Conservation (phyloP, 2,797 vertebrate genomes). For the Rhinoraja longicauda region DNA sequence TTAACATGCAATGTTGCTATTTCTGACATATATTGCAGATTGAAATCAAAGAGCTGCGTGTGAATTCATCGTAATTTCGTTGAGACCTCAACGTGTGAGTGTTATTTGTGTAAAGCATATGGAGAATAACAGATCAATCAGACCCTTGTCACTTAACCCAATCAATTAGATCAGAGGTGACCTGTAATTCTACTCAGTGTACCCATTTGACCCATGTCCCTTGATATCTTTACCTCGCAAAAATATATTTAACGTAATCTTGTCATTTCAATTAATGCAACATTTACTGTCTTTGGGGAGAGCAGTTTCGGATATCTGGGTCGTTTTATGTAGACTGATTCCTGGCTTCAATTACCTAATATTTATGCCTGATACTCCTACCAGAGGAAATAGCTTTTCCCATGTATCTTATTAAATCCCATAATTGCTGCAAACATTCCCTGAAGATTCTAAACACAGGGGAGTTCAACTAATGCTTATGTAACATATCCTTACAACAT, state of each 20-base stretch:
- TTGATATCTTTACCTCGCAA: background rate
- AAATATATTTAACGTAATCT: background rate
- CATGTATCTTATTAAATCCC: background rate
- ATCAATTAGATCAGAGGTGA: background rate
- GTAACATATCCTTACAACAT: background rate
- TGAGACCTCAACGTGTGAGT: background rate
- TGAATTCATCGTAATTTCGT: background rate
- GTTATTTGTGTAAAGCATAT: background rate
- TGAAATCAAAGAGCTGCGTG: background rate
- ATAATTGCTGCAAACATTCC: background rate
- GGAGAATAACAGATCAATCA: background rate
- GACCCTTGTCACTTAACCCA: background rate
- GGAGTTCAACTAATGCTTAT: background rate
- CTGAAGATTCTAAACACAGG: background rate
- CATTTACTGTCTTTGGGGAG: too few species aligned
- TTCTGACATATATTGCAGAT: background rate
- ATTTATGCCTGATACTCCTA: background rate
- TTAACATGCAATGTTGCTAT: background rate
- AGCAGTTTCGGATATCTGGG: too few species aligned
- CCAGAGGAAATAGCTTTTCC: background rate
- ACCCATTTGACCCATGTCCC: background rate
- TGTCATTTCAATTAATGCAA: too few species aligned
- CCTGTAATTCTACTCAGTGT: background rate
- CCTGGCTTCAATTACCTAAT: background rate
- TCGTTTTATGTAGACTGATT: background rate